Evolutionary conservation across 1,140 invertebrate genomes (phyloP).

Genomic region (Lordiphosa stackelbergi): DNA sequence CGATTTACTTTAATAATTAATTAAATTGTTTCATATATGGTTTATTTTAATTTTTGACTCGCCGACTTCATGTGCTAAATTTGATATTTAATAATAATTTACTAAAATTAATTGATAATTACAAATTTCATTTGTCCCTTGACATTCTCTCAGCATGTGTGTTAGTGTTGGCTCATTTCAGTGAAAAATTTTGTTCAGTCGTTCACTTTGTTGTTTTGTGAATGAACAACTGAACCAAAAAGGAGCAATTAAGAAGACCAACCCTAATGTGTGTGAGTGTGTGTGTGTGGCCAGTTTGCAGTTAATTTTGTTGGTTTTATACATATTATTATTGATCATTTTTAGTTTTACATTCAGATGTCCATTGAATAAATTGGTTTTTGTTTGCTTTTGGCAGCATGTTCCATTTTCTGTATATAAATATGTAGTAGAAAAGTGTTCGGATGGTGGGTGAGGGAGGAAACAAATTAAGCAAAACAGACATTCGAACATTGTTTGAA

Average conservation of each 20-base stretch:
- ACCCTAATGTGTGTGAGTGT: constrained; percentile 10
- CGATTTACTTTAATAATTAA: constrained; percentile 12
- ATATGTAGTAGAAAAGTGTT: constrained; percentile 6
- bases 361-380: constrained; percentile 49
- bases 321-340: constrained; percentile 23
- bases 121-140: constrained; percentile 8
- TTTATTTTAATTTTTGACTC: constrained; percentile 1
- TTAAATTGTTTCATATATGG: constrained; percentile 17
- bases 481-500: background rate
- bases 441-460: too few relatives aligned
- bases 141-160: constrained; percentile 15
- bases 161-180: constrained; percentile 5
- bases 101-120: constrained; percentile 52
- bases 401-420: constrained; percentile 26
- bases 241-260: too few relatives aligned
- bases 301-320: constrained; percentile 32
- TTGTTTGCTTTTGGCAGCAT: constrained; percentile 35
- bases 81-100: constrained; percentile 57
- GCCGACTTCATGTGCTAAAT: constrained; percentile 33
- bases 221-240: too few relatives aligned
- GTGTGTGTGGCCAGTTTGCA: constrained; percentile 25
- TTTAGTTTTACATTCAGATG: constrained; percentile 60
- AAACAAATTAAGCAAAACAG: too few relatives aligned
- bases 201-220: constrained; percentile 11
- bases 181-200: background rate